A percentile compares a stretch with the other conserved stretches of the same genome.
Conservation (phyloP, 2,113 vertebrate genomes). For the Arothron firmamentum region DNA sequence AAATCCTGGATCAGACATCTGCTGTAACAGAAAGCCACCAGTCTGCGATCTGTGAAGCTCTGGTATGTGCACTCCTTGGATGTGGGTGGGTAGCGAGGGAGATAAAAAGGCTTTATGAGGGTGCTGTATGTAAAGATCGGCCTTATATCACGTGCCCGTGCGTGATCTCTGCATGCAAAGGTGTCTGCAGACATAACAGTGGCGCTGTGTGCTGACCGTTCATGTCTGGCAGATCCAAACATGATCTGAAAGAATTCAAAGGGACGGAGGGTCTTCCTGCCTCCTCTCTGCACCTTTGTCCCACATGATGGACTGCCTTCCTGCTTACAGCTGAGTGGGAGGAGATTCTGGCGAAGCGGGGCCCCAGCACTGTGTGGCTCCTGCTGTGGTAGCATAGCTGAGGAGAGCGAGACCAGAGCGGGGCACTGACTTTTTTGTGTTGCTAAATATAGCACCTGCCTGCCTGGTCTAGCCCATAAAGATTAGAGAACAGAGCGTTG, state of each 20-base stretch:
- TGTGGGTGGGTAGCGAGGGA: conserved; percentile 8
- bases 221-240: conserved; percentile 13
- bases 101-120: conserved; percentile 17
- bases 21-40: conserved; percentile 10
- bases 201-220: not conserved
- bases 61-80: conserved; percentile 16
- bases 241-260: conserved; percentile 21
- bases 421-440: conserved; percentile 26
- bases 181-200: conserved; percentile 7
- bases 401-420: conserved; percentile 23
- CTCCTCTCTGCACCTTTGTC: conserved; percentile 13
- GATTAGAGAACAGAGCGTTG: conserved; percentile 34
- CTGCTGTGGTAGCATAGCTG: conserved; percentile 14
- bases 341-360: conserved; percentile 10
- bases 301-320: conserved; percentile 5
- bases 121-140: not conserved
- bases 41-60: conserved; percentile 32
- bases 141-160: not conserved
- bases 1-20: conserved; percentile 11
- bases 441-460: conserved; percentile 60
- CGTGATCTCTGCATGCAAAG: conserved; percentile 1
- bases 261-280: conserved; percentile 1
- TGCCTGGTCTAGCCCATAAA: conserved; percentile 26
- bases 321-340: conserved; percentile 14
- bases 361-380: conserved; percentile 13